Conservation (phyloP, 23 tunicate species). For the Ascidia mentula region DNA sequence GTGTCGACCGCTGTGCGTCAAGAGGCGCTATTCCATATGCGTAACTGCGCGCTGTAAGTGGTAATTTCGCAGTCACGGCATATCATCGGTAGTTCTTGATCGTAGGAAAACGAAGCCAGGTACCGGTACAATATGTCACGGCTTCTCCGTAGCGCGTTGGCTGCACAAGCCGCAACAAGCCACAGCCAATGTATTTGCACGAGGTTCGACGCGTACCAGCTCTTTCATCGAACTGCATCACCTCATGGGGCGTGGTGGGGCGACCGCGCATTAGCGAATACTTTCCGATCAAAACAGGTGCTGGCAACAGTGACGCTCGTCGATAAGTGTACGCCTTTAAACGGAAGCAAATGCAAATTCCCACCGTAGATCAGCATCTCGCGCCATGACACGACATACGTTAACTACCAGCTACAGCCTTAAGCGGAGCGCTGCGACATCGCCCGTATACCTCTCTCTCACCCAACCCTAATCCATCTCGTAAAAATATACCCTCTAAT, state of each 20-base stretch:
- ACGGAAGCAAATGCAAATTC: slow-evolving; percentile 6
- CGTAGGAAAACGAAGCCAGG: not conserved
- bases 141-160: slow-evolving; percentile 4
- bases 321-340: not conserved
- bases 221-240: not conserved
- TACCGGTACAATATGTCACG: slow-evolving; percentile 11
- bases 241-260: not conserved
- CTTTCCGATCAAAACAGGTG: not conserved
- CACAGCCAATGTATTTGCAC: no score
- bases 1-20: slow-evolving; percentile 13
- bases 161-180: slow-evolving; percentile 10
- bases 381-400: slow-evolving; percentile 7
- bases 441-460: not conserved
- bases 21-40: slow-evolving; percentile 6
- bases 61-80: slow-evolving; percentile 9
- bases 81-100: not conserved
- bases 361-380: not conserved
- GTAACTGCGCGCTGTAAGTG: not conserved
- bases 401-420: not conserved
- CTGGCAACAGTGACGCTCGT: not conserved
- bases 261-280: not conserved
- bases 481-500: not conserved
- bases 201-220: not conserved
- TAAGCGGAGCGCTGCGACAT: not conserved
- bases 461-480: not conserved